Evolutionary conservation across 2,797 vertebrate species (phyloP).

Genomic region (Trematomus bernacchii): DNA sequence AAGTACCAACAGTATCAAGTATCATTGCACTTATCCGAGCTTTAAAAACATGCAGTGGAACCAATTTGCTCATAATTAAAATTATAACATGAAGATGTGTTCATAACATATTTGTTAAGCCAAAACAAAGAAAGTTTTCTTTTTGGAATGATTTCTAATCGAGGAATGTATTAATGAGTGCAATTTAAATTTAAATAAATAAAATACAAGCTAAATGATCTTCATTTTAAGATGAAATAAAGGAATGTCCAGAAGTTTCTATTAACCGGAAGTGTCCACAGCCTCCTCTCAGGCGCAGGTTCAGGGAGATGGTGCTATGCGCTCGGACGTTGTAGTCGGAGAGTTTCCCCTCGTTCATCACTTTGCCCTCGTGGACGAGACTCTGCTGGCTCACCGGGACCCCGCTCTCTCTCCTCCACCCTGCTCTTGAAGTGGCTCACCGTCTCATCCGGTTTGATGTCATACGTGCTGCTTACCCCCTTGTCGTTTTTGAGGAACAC

Average conservation of each 20-base stretch:
- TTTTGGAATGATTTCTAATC: not conserved
- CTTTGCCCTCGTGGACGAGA: conserved; percentile 61
- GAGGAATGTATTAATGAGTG: conserved; percentile 1
- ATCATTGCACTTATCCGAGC: no score
- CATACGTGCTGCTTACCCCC: conserved; percentile 52
- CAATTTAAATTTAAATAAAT: conserved; percentile 15
- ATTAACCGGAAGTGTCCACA: no score
- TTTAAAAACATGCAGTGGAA: no score
- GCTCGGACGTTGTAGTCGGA: no score
- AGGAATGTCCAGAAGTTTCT: not conserved
- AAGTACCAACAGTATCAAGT: no score
- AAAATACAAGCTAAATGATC: no score
- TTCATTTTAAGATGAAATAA: not conserved
- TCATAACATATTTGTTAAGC: not conserved
- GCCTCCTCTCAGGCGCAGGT: no score
- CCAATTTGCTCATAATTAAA: no score
- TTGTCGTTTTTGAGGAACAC: conserved; percentile 77
- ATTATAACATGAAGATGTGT: not conserved
- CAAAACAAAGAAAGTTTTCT: not conserved
- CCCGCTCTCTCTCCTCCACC: conserved; percentile 61
- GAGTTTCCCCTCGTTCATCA: conserved; percentile 47
- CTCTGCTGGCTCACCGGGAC: conserved; percentile 74
- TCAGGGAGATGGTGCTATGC: no score
- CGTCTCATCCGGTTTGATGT: conserved; percentile 54
- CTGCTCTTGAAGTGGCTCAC: conserved; percentile 66